A percentile compares a stretch with the other conserved stretches of the same genome.
These are phyloP conservation scores for Coboldia fuscipes DNA, from an alignment of 1,140 invertebrate species.

Conservation along the genomic window DNA sequence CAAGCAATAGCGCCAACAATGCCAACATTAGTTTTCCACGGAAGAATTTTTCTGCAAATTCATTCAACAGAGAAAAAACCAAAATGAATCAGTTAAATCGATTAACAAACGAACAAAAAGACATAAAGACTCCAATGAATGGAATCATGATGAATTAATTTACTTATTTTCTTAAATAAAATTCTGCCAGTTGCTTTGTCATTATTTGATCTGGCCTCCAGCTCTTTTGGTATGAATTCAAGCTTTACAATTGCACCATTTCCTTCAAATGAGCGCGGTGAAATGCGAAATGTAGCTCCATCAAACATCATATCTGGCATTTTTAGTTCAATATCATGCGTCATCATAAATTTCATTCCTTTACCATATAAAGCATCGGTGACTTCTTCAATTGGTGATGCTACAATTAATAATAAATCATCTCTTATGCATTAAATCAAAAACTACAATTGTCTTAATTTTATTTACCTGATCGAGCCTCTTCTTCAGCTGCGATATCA, in stretches of 20 bases:
- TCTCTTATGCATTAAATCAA: neutral
- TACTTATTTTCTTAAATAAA: slow-evolving; percentile 52
- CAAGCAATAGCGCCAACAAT: slow-evolving; percentile 44
- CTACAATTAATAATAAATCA: slow-evolving; percentile 11
- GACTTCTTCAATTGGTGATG: slow-evolving; percentile 44
- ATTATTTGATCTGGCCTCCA: slow-evolving; percentile 9
- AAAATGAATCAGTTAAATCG: neutral
- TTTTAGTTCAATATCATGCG: slow-evolving; percentile 44
- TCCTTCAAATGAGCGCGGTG: slow-evolving; percentile 43
- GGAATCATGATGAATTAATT: slow-evolving; percentile 7
- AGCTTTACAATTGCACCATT: slow-evolving; percentile 47
- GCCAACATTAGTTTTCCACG: slow-evolving; percentile 49
- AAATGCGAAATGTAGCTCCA: slow-evolving; percentile 42
- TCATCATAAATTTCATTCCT: slow-evolving; percentile 46
- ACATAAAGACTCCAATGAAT: neutral
- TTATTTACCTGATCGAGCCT: slow-evolving; percentile 3
- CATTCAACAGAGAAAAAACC: neutral
- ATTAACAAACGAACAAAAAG: neutral
- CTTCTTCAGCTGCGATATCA: slow-evolving; percentile 1
- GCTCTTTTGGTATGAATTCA: slow-evolving; percentile 33
- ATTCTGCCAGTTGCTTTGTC: slow-evolving; percentile 29
- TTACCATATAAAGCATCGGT: slow-evolving; percentile 41
- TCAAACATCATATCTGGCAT: slow-evolving; percentile 47
- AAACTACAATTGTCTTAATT: neutral
- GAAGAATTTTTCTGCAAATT: slow-evolving; percentile 50